phyloP scores from a whole-genome alignment of 2,113 vertebrate genomes.

The Ranitomeya imitator region DNA sequence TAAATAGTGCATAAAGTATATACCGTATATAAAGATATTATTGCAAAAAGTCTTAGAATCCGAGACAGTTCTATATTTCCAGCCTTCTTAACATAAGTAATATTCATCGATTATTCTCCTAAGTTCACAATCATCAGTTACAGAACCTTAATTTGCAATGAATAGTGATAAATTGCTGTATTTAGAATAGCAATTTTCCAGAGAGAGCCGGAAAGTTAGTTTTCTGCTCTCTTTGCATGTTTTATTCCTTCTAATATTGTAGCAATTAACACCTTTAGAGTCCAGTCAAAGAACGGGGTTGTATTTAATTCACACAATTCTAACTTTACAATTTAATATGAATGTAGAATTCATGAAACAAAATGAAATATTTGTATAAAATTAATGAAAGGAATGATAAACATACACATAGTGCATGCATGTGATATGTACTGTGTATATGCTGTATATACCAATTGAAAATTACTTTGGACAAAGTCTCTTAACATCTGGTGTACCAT shows the following conservation, averaged over 20 bases:
- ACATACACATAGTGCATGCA: too few species aligned
- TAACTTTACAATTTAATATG: background rate
- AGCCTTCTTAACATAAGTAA: slow-evolving; percentile 23
- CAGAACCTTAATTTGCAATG: slow-evolving; percentile 27
- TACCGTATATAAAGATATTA: background rate
- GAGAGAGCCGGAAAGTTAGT: slow-evolving; percentile 5
- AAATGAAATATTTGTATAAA: background rate
- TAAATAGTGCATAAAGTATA: background rate
- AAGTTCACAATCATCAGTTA: slow-evolving; percentile 25
- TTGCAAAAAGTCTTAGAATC: background rate
- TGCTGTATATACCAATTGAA: too few species aligned
- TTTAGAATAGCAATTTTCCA: slow-evolving; percentile 37
- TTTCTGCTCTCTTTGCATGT: slow-evolving; percentile 41
- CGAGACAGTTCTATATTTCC: background rate
- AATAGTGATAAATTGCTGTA: slow-evolving; percentile 39
- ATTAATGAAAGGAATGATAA: background rate
- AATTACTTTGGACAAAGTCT: too few species aligned
- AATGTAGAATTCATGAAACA: background rate
- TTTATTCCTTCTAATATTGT: slow-evolving; percentile 4
- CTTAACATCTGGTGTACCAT: too few species aligned
- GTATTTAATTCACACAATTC: background rate
- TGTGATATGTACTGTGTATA: too few species aligned
- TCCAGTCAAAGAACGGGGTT: background rate
- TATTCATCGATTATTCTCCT: slow-evolving; percentile 38
- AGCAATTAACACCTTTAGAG: slow-evolving; percentile 13